A percentile compares a stretch with the other conserved stretches of the same genome.
Evolutionary conservation across 1,140 invertebrate genomes (phyloP).

Genomic region (Anastrepha obliqua): DNA sequence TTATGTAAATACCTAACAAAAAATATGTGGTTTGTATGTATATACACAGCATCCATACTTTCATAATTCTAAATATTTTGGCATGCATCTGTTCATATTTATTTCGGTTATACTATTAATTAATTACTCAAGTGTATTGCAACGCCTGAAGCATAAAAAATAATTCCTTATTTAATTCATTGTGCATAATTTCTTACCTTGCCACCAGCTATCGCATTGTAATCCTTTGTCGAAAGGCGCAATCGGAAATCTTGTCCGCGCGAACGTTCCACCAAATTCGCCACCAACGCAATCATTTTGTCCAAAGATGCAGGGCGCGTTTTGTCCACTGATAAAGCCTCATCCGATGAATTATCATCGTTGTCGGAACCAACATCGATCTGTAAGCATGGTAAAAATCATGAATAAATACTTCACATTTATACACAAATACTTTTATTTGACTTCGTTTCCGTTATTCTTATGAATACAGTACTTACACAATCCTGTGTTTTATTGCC

Average conservation of each 20-base stretch:
- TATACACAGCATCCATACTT: too few relatives aligned
- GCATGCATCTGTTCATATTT: too few relatives aligned
- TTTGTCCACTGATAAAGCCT: conserved; percentile 78
- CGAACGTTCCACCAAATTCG: conserved; percentile 90
- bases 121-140: too few relatives aligned
- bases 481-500: conserved; percentile 80
- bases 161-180: background rate
- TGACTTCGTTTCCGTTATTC: background rate
- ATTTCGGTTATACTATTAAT: too few relatives aligned
- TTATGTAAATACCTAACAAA: too few relatives aligned
- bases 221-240: conserved; percentile 86
- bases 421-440: background rate
- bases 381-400: conserved; percentile 57
- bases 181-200: conserved; percentile 75
- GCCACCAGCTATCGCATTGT: conserved; percentile 87
- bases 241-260: conserved; percentile 84
- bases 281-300: conserved; percentile 95
- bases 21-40: too few relatives aligned
- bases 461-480: conserved; percentile 63
- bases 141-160: too few relatives aligned
- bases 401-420: background rate
- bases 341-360: conserved; percentile 82
- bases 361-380: conserved; percentile 84
- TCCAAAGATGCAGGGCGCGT: conserved; percentile 92
- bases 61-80: too few relatives aligned